phyloP scores from a whole-genome alignment of 2,888 invertebrate genomes.

The Heliconius charithonia region DNA sequence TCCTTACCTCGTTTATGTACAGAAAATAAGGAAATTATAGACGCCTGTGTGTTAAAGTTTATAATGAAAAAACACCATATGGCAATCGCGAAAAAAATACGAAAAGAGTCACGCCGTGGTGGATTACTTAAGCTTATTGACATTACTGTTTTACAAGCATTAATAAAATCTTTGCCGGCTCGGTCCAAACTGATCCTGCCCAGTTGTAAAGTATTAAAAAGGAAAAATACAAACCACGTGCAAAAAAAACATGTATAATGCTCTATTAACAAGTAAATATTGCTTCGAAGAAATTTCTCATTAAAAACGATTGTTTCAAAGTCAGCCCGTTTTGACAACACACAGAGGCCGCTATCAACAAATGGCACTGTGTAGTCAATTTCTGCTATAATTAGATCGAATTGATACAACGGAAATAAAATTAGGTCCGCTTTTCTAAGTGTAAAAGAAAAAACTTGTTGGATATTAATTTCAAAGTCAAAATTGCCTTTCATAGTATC shows the following conservation, averaged over 20 bases:
- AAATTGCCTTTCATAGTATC: slow-evolving; percentile 58
- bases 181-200: slow-evolving; percentile 60
- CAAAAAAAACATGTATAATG: slow-evolving; percentile 61
- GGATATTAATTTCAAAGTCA: slow-evolving; percentile 63
- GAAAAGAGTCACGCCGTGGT: slow-evolving; percentile 62
- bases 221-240: slow-evolving; percentile 67
- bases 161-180: slow-evolving; percentile 71
- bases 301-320: slow-evolving; percentile 70
- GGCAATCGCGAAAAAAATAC: slow-evolving; percentile 65
- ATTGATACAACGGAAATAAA: slow-evolving; percentile 69
- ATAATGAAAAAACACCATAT: slow-evolving; percentile 75
- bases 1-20: slow-evolving; percentile 72
- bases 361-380: slow-evolving; percentile 66
- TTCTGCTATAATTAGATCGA: slow-evolving; percentile 67
- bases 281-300: slow-evolving; percentile 55
- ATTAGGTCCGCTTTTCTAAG: slow-evolving; percentile 67
- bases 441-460: slow-evolving; percentile 64
- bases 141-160: slow-evolving; percentile 65
- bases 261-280: slow-evolving; percentile 53
- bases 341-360: slow-evolving; percentile 73
- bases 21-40: slow-evolving; percentile 74
- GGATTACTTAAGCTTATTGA: slow-evolving; percentile 64
- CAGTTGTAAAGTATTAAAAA: slow-evolving; percentile 61
- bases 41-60: slow-evolving; percentile 74
- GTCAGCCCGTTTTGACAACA: slow-evolving; percentile 66